Percentiles rank a stretch among this genome's conserved stretches.
Conservation (phyloP, 2,113 vertebrate species). For the Galbula dea region DNA sequence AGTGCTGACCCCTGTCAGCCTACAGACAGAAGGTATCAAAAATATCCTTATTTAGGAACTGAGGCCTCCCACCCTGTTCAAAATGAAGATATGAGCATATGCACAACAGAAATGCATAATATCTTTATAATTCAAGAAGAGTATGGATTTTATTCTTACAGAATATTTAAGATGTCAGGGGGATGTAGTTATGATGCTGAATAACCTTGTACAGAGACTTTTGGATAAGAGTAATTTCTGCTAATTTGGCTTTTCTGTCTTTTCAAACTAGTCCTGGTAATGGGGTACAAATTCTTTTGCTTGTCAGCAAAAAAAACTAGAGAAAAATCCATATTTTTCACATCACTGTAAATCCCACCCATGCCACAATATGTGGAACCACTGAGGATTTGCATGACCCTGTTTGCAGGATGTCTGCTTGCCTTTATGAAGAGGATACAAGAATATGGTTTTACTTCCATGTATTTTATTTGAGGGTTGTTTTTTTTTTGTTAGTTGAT, state of each 20-base stretch:
- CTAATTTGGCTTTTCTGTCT: not conserved
- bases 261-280: not conserved
- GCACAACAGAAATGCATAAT: not conserved
- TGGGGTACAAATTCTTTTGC: not conserved
- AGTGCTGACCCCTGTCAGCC: not conserved
- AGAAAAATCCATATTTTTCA: not conserved
- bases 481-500: not conserved
- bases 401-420: not conserved
- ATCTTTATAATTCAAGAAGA: not conserved
- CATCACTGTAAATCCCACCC: not conserved
- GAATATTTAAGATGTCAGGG: not conserved
- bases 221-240: not conserved
- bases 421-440: not conserved
- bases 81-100: not conserved
- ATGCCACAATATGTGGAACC: not conserved
- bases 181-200: not conserved
- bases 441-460: not conserved
- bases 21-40: not conserved
- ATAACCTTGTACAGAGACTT: not conserved
- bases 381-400: not conserved
- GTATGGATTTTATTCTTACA: not conserved
- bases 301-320: rapidly evolving
- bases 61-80: not conserved
- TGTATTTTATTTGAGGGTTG: not conserved
- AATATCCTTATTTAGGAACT: not conserved